Conservation (phyloP, 2,888 invertebrate species). For the Drosophila affinis region DNA sequence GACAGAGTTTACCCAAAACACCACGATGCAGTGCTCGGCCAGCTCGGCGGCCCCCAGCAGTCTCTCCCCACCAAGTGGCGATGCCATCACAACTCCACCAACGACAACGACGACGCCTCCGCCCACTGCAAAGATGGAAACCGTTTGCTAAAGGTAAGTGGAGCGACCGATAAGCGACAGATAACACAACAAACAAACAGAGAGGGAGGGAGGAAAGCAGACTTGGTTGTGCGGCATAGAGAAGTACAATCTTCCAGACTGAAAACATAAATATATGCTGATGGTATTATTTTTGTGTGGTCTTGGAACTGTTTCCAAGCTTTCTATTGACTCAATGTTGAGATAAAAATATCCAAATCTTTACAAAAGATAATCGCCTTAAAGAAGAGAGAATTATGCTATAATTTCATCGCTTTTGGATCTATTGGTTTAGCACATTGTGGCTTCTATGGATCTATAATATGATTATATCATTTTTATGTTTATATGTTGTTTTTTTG, state of each 20-base stretch:
- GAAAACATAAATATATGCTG: neutral
- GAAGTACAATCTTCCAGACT: neutral
- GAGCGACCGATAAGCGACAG: constrained; percentile 29
- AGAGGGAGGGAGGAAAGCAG: too few species aligned
- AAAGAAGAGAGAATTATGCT: neutral
- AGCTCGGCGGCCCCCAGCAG: constrained; percentile 48
- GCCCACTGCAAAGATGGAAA: constrained; percentile 24
- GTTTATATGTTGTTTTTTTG: too few species aligned
- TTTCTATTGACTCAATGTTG: neutral
- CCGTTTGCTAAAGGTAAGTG: constrained; percentile 84
- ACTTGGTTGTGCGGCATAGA: neutral
- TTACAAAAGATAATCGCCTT: neutral
- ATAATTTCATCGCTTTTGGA: neutral
- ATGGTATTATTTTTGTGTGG: too few species aligned
- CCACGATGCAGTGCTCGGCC: constrained; percentile 67
- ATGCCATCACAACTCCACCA: constrained; percentile 7
- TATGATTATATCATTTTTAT: too few species aligned
- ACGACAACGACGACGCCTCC: constrained; percentile 7
- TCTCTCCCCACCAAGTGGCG: constrained; percentile 22
- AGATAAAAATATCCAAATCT: neutral
- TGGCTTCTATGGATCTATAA: too few species aligned
- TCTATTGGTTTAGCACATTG: neutral
- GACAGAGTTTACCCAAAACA: constrained; percentile 79
- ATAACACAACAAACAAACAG: constrained; percentile 1
- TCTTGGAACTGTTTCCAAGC: neutral